Evolutionary conservation across 1,140 invertebrate genomes (phyloP).

Genomic region (Temnothorax longispinosus): DNA sequence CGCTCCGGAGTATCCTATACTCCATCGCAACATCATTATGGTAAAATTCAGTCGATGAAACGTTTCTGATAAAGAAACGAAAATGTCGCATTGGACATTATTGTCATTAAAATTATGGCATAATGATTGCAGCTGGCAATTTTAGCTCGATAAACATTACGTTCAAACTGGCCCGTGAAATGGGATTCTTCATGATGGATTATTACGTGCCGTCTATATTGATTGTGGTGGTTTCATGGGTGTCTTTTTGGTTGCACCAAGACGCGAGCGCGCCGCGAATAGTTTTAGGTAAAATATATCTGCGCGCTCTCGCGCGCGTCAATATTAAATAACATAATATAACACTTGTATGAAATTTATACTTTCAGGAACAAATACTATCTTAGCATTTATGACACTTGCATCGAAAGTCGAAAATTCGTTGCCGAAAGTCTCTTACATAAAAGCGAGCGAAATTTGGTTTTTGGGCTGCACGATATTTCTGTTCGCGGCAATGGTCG

Average conservation of each 20-base stretch:
- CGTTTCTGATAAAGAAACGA: not conserved
- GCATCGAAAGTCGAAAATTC: conserved; percentile 93
- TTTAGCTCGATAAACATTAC: conserved; percentile 93
- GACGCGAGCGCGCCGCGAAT: conserved; percentile 94
- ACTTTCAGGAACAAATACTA: conserved; percentile 91
- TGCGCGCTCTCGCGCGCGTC: not conserved
- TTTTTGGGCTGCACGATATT: conserved; percentile 94
- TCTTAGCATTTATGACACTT: conserved; percentile 94
- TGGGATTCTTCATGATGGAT: conserved; percentile 96
- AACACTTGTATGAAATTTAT: not conserved
- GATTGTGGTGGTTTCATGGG: conserved; percentile 95
- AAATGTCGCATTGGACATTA: not conserved
- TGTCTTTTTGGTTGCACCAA: conserved; percentile 95
- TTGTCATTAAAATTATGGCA: not conserved
- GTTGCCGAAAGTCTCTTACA: conserved; percentile 95
- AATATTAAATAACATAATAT: conserved; percentile 20
- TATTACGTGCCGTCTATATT: conserved; percentile 96
- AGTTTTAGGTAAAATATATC: conserved; percentile 88
- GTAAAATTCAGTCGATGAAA: conserved; percentile 78
- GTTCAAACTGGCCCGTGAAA: conserved; percentile 92
- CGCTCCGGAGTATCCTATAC: conserved; percentile 89
- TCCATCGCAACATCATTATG: conserved; percentile 88
- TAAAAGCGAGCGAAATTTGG: conserved; percentile 96
- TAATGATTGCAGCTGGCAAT: conserved; percentile 90
- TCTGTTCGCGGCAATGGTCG: conserved; percentile 94